These are phyloP conservation scores for Rhimphoctona megacephalus DNA, from an alignment of 2,888 invertebrate genomes.

Conservation along the genomic window DNA sequence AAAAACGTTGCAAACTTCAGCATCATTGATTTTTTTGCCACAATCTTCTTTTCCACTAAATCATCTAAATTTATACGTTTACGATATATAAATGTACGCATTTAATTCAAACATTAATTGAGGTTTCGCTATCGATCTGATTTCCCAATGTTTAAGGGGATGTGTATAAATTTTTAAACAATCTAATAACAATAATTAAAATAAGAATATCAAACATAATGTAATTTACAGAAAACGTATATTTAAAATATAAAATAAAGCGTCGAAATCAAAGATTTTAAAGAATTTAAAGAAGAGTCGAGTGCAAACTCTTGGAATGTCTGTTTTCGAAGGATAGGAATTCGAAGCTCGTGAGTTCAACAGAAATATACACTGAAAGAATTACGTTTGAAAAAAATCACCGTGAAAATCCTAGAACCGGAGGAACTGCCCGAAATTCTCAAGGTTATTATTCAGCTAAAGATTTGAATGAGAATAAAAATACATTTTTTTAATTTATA, in stretches of 20 bases:
- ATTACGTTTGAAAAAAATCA: background rate
- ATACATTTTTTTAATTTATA: background rate
- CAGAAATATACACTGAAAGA: background rate
- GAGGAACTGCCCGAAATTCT: conserved; percentile 2
- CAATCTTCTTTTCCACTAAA: background rate
- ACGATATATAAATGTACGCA: too few species aligned
- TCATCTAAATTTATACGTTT: too few species aligned
- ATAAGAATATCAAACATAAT: too few species aligned
- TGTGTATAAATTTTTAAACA: too few species aligned
- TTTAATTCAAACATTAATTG: too few species aligned
- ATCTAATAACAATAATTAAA: too few species aligned
- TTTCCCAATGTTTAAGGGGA: too few species aligned
- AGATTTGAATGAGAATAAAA: background rate
- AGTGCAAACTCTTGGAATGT: conserved; percentile 1
- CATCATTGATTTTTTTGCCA: too few species aligned
- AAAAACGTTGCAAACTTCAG: too few species aligned
- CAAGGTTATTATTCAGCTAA: background rate
- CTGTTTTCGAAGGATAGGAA: conserved; percentile 54
- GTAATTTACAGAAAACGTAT: too few species aligned
- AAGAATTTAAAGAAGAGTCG: background rate
- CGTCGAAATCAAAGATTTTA: background rate
- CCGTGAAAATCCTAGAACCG: background rate
- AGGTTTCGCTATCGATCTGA: too few species aligned
- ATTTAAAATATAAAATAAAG: background rate
- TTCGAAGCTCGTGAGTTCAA: conserved; percentile 52